phyloP scores from a whole-genome alignment of 2,113 vertebrate species.

The Phylloscopus whistleri region DNA sequence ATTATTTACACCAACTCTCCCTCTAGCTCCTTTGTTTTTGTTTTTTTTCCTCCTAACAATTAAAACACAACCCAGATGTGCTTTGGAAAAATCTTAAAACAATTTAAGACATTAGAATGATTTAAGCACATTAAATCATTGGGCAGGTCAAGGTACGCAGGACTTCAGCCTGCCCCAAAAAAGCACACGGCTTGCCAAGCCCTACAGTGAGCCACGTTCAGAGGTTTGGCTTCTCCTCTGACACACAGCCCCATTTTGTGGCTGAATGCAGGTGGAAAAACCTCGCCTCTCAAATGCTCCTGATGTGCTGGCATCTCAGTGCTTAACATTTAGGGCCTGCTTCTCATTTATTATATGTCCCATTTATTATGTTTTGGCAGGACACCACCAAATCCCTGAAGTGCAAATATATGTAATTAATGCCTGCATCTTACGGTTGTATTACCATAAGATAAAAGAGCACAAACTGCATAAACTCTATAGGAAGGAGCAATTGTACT shows the following conservation, averaged over 20 bases:
- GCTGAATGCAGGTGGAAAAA: constrained; percentile 40
- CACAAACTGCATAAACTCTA: not conserved
- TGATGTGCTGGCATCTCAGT: not conserved
- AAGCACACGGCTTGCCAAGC: not conserved
- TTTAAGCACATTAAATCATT: constrained; percentile 38
- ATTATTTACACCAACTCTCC: constrained; percentile 58
- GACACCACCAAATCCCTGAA: not conserved
- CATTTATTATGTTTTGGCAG: not conserved
- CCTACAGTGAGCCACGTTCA: not conserved
- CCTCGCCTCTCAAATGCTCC: not conserved
- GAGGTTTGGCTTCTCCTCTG: constrained; percentile 22
- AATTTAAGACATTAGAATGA: constrained; percentile 16
- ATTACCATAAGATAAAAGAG: not conserved
- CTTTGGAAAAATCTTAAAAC: constrained; percentile 48
- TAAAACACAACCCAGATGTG: constrained; percentile 60
- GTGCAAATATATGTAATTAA: constrained; percentile 29
- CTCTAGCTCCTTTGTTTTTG: not conserved
- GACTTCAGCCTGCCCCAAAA: not conserved
- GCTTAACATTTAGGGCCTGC: not conserved
- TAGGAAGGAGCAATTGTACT: not conserved
- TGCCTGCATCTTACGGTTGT: not conserved
- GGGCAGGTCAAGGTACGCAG: constrained; percentile 22
- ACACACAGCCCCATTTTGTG: not conserved
- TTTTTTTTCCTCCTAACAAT: constrained; percentile 7
- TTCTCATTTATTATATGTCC: not conserved